A percentile compares a stretch with the other conserved stretches of the same genome.
phyloP scores from a whole-genome alignment of 2,797 vertebrate species.

The Odontamblyopus rebecca region DNA sequence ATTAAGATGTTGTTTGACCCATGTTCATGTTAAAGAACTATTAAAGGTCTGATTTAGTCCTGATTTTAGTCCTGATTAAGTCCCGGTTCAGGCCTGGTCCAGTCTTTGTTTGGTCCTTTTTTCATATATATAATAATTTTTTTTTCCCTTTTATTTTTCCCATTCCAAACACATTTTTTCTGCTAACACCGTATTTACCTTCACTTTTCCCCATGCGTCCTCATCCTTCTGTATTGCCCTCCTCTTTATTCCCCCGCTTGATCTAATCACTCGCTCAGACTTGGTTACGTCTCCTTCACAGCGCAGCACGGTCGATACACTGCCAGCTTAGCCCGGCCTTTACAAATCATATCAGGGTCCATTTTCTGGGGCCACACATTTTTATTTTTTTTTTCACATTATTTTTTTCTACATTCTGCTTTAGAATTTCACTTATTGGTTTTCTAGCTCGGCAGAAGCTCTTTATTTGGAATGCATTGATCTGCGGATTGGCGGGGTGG shows the following conservation, averaged over 20 bases:
- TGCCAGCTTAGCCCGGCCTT: slow-evolving; percentile 9
- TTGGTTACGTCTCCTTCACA: slow-evolving; percentile 15
- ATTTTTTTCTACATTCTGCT: background rate
- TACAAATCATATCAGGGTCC: slow-evolving; percentile 11
- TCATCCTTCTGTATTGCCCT: background rate
- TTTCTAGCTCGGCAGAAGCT: slow-evolving; percentile 18
- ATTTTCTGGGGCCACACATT: slow-evolving; percentile 9
- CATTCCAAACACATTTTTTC: too few species aligned
- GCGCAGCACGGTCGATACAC: slow-evolving; percentile 15
- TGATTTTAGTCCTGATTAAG: too few species aligned
- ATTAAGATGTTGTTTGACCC: too few species aligned
- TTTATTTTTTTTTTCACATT: slow-evolving; percentile 6
- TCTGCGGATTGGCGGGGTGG: slow-evolving; percentile 12
- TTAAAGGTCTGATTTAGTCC: too few species aligned
- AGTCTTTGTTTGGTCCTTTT: too few species aligned
- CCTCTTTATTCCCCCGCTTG: background rate
- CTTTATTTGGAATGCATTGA: slow-evolving; percentile 38
- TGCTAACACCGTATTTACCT: too few species aligned
- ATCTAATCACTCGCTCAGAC: slow-evolving; percentile 17
- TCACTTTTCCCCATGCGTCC: background rate
- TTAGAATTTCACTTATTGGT: slow-evolving; percentile 2
- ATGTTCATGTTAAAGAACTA: too few species aligned
- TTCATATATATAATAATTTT: too few species aligned
- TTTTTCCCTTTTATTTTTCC: too few species aligned
- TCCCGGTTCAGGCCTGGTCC: too few species aligned